Conservation (phyloP, 2,888 invertebrate genomes). For the Coenonympha glycerion region DNA sequence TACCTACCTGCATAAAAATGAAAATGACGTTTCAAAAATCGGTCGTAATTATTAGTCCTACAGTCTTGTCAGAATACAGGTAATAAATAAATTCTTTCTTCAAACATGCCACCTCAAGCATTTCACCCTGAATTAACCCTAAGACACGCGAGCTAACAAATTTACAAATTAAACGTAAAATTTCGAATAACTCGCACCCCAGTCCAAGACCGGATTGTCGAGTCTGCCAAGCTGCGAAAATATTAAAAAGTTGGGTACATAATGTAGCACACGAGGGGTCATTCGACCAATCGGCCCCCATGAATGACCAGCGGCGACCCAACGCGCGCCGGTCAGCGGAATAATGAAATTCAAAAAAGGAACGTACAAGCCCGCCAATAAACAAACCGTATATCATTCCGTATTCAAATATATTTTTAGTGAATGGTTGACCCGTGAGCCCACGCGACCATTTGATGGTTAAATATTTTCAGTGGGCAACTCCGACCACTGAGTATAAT, state of each 20-base stretch:
- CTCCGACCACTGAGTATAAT: slow-evolving; percentile 54
- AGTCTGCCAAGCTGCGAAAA: slow-evolving; percentile 64
- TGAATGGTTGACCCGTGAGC: slow-evolving; percentile 72
- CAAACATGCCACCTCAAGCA: not conserved
- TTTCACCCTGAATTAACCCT: slow-evolving; percentile 56
- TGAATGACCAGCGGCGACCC: slow-evolving; percentile 64
- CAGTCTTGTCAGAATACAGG: not conserved
- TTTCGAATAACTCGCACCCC: slow-evolving; percentile 52
- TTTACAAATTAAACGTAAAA: slow-evolving; percentile 73
- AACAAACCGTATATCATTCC: slow-evolving; percentile 76
- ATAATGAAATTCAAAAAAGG: slow-evolving; percentile 70
- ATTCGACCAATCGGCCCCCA: slow-evolving; percentile 51
- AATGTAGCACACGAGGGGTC: slow-evolving; percentile 63
- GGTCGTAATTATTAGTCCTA: too few species aligned
- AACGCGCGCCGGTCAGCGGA: slow-evolving; percentile 61
- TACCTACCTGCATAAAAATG: too few species aligned
- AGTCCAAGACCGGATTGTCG: slow-evolving; percentile 48
- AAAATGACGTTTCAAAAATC: too few species aligned
- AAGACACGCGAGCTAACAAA: slow-evolving; percentile 56
- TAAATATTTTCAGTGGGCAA: slow-evolving; percentile 73
- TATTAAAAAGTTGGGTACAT: slow-evolving; percentile 63
- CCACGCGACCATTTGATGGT: slow-evolving; percentile 71
- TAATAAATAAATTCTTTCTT: not conserved
- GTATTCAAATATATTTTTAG: slow-evolving; percentile 69
- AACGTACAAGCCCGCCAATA: slow-evolving; percentile 71